phyloP scores from a whole-genome alignment of 2,888 invertebrate genomes.

The Eubasilissa splendida region DNA sequence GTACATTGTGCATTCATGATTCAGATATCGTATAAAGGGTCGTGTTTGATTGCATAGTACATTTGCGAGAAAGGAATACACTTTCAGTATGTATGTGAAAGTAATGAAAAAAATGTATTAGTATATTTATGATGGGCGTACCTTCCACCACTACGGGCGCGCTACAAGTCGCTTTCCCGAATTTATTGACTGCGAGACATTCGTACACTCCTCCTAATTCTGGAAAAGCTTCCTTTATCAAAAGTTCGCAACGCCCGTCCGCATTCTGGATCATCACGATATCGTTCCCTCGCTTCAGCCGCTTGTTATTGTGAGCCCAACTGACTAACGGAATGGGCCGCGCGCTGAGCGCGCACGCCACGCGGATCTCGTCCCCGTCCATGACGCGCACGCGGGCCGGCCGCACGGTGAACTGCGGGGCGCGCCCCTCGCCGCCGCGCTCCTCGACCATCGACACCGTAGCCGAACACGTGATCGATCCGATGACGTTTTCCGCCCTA shows the following conservation, averaged over 20 bases:
- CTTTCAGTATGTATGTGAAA: slow-evolving; percentile 12
- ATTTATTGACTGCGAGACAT: slow-evolving; percentile 86
- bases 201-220: slow-evolving; percentile 92
- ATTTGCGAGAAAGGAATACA: slow-evolving; percentile 49
- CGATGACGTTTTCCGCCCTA: slow-evolving; percentile 90
- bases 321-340: slow-evolving; percentile 85
- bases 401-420: slow-evolving; percentile 84
- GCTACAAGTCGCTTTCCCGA: slow-evolving; percentile 86
- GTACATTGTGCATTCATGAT: slow-evolving; percentile 31
- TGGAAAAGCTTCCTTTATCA: slow-evolving; percentile 89
- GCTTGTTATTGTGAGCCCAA: slow-evolving; percentile 85
- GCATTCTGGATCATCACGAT: slow-evolving; percentile 81
- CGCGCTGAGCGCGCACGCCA: slow-evolving; percentile 82
- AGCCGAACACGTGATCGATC: slow-evolving; percentile 90
- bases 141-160: slow-evolving; percentile 88
- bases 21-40: not conserved
- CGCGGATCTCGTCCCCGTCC: slow-evolving; percentile 89
- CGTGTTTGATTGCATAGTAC: not conserved
- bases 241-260: slow-evolving; percentile 85
- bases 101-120: not conserved
- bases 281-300: slow-evolving; percentile 84
- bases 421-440: slow-evolving; percentile 64
- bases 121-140: slow-evolving; percentile 64
- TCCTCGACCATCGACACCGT: slow-evolving; percentile 77
- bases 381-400: slow-evolving; percentile 84